Conservation (phyloP, 2,797 vertebrate species). For the Anas georgica region DNA sequence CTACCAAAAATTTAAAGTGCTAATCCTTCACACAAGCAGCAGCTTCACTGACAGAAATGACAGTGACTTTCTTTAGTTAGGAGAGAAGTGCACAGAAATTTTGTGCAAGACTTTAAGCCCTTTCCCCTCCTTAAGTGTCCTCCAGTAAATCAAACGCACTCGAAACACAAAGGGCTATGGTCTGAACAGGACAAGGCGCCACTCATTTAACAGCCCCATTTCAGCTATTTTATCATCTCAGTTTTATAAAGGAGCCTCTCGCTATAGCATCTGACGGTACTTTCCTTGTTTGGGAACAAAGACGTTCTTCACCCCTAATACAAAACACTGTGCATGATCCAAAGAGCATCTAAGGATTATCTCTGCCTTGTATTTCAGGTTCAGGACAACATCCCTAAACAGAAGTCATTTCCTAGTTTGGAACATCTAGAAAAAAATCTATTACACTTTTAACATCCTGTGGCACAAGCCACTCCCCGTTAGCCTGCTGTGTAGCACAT, state of each 20-base stretch:
- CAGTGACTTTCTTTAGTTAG: neutral
- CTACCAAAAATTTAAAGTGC: rapidly evolving
- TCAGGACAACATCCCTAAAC: neutral
- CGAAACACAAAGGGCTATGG: neutral
- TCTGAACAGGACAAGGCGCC: neutral
- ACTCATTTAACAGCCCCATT: neutral
- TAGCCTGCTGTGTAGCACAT: neutral
- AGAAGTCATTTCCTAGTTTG: neutral
- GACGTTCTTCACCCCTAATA: neutral
- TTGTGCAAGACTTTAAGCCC: rapidly evolving
- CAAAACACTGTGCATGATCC: neutral
- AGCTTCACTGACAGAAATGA: neutral
- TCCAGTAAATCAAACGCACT: neutral
- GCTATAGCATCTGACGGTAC: neutral
- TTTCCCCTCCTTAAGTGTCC: neutral
- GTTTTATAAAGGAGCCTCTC: neutral
- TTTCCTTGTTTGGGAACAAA: neutral
- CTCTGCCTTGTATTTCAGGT: neutral
- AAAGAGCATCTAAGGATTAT: neutral
- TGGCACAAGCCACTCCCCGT: neutral
- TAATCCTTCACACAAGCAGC: neutral
- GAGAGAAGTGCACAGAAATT: neutral
- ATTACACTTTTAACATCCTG: neutral
- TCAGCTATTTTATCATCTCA: neutral
- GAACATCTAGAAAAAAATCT: neutral